phyloP scores from a whole-genome alignment of 2,888 invertebrate species.

The Petrophora chlorosata region DNA sequence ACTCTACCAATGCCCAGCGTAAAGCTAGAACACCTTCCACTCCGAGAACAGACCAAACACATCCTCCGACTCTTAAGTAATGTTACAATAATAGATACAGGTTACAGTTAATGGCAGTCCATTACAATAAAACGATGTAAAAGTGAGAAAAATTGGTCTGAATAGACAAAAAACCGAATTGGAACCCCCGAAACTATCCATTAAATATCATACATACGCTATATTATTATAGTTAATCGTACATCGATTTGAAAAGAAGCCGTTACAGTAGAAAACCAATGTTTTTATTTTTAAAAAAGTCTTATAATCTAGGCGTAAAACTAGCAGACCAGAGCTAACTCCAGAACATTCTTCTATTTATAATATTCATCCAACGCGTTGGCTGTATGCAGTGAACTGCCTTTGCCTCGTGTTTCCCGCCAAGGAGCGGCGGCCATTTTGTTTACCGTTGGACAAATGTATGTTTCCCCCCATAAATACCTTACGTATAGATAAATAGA shows the following conservation, averaged over 20 bases:
- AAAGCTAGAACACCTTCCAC: neutral
- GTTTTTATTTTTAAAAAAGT: conserved; percentile 68
- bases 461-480: conserved; percentile 49
- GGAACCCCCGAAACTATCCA: conserved; percentile 62
- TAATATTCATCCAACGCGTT: conserved; percentile 10
- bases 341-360: conserved; percentile 37
- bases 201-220: conserved; percentile 61
- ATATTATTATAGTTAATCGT: conserved; percentile 51
- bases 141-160: conserved; percentile 81
- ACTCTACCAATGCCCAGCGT: neutral
- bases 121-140: conserved; percentile 72
- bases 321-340: conserved; percentile 74
- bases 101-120: conserved; percentile 77
- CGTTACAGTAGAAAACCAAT: conserved; percentile 72
- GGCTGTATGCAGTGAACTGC: conserved; percentile 13
- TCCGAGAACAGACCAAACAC: conserved; percentile 8
- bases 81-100: conserved; percentile 54
- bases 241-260: conserved; percentile 77
- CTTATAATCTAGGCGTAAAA: conserved; percentile 69
- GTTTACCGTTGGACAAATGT: conserved; percentile 55
- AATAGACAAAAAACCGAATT: conserved; percentile 64
- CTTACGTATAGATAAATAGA: conserved; percentile 65
- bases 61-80: conserved; percentile 4
- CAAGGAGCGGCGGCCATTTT: conserved; percentile 41
- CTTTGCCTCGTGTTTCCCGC: conserved; percentile 34